Evolutionary conservation across 2,113 vertebrate species (phyloP), one percentile per base, ranked within the genome.

Genomic region (Monopterus albus): DNA sequence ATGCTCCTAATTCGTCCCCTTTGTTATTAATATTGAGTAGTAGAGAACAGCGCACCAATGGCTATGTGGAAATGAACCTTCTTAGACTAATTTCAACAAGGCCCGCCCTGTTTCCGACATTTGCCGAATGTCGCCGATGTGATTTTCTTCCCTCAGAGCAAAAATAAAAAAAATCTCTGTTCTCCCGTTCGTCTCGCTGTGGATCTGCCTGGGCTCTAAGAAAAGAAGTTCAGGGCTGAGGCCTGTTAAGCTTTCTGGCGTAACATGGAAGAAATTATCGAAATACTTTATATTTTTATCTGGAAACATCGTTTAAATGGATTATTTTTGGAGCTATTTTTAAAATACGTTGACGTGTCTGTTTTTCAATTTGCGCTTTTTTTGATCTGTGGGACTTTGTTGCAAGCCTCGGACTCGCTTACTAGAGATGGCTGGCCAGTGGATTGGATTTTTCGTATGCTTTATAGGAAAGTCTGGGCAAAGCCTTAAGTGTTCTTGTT

Each of bases 141-240:
- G 52, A 71, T 79, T 89, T 94, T 93, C 91, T 91, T 80, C 89
- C 89, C 89, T 90, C 91, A 79, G 82, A 94, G 91, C 91, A 93
- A 94, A 94, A 92, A 84, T 91, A 88, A 94, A 94, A 93, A 94
- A 94, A 94, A 91, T 85, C 88, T 53, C 74, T 87, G 64, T 85
- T 85, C 78, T 79, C 69, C 83, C 87, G 84, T 90, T 90, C 90
- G 93, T 93, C 92, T 92, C 90, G 92, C 89, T 88, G 75, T 92
- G 89, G 91, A 93, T 90, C 92, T 91, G 90, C 91, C 86, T 84
- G 91, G 87, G 87, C 91, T 88, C 91, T 86, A 87, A 91, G 91
- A 92, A 94, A 93, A 92, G 91, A 91, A 89, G 87, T 91, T 93
- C 90, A 89, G 86, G 73, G 74, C 79, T 85, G 82, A 90, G 93